Conservation (phyloP, 2,888 invertebrate species). For the Litoditis marina region DNA sequence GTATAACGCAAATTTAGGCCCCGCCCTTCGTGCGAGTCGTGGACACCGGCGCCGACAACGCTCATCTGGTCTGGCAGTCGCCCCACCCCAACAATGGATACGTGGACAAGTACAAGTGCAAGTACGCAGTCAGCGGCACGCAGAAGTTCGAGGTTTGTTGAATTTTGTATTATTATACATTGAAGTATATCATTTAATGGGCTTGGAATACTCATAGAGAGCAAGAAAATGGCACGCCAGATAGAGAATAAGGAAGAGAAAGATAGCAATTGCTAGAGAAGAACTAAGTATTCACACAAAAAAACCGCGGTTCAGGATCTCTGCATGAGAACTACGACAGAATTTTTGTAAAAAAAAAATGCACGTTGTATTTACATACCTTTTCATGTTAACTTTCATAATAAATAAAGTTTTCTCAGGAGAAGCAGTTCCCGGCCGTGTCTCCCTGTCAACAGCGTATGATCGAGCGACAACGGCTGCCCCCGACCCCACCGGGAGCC, state of each 20-base stretch:
- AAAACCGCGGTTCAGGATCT: too few relatives aligned
- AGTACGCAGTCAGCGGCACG: conserved; percentile 49
- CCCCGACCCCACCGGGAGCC: conserved; percentile 53
- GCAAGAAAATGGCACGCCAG: not conserved
- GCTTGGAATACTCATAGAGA: not conserved
- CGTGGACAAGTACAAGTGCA: conserved; percentile 60
- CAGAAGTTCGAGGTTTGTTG: conserved; percentile 37
- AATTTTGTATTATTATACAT: too few relatives aligned
- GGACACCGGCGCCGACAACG: conserved; percentile 53
- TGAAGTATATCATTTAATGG: too few relatives aligned
- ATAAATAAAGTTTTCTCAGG: conserved; percentile 21
- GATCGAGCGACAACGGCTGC: conserved; percentile 54
- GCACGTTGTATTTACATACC: not conserved
- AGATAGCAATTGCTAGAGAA: too few relatives aligned
- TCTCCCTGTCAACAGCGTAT: conserved; percentile 53
- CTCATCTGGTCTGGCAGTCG: conserved; percentile 61
- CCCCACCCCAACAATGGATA: conserved; percentile 49
- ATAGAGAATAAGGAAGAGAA: too few relatives aligned
- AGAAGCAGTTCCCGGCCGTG: conserved; percentile 55
- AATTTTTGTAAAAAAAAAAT: not conserved
- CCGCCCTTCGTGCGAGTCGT: conserved; percentile 45
- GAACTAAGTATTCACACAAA: too few relatives aligned
- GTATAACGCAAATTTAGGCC: conserved; percentile 10
- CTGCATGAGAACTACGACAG: too few relatives aligned
- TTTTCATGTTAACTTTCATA: too few relatives aligned